phyloP scores from a whole-genome alignment of 2,797 vertebrate genomes.

The Argentina silus region DNA sequence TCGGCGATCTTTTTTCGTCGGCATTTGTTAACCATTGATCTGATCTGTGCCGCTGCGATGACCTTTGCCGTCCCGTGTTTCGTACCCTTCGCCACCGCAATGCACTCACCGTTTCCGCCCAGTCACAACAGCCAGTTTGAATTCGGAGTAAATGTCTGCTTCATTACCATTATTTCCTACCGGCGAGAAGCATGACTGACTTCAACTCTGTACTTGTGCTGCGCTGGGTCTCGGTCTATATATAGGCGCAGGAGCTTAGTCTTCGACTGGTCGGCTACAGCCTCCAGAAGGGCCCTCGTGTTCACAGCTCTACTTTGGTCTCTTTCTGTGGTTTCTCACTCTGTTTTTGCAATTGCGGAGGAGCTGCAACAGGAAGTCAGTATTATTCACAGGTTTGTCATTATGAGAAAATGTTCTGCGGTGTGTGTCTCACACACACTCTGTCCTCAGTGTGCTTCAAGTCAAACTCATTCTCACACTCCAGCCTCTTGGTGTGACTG shows the following conservation, averaged over 20 bases:
- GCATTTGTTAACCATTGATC: constrained; percentile 63
- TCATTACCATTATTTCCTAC: constrained; percentile 4
- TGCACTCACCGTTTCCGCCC: constrained; percentile 18
- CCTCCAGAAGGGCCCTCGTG: constrained; percentile 38
- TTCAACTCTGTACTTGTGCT: constrained; percentile 15
- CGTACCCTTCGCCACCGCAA: constrained; percentile 6
- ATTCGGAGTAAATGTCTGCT: background rate
- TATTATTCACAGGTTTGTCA: constrained; percentile 65
- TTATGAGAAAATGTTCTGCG: constrained; percentile 44
- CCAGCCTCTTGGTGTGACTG: constrained; percentile 57
- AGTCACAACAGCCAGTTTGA: background rate
- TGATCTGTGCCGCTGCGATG: constrained; percentile 26
- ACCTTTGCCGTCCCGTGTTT: constrained; percentile 39
- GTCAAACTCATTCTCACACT: constrained; percentile 50
- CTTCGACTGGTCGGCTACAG: constrained; percentile 37
- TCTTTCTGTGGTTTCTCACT: constrained; percentile 41
- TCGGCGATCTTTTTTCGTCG: constrained; percentile 22
- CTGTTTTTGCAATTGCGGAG: constrained; percentile 54
- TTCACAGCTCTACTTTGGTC: background rate
- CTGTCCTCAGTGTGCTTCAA: constrained; percentile 9
- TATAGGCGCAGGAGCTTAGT: constrained; percentile 40
- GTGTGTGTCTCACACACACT: constrained; percentile 27
- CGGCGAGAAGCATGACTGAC: constrained; percentile 15
- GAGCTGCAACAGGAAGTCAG: constrained; percentile 74
- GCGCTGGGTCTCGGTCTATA: constrained; percentile 25